Base-by-base conservation (phyloP, 2,888 invertebrate species). In the Trachelus troglodyta region DNA sequence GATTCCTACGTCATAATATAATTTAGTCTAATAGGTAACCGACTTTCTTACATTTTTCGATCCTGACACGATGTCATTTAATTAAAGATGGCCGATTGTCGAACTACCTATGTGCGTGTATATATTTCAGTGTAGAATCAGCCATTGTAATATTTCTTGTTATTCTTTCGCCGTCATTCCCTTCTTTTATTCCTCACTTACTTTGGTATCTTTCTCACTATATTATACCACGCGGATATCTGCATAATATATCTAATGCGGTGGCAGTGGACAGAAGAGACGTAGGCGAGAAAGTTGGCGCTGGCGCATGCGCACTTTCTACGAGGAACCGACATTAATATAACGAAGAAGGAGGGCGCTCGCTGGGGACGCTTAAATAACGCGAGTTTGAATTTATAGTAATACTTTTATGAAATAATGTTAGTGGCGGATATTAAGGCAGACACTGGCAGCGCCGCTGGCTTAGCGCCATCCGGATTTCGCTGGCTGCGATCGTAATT, bases 321-420 rank as follows among this genome's bases (percentile, higher is more conserved):
- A 23, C 12, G 80, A 79, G 81, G 83, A 15, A 15, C 40, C 40
- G 15, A 15, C 40, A 40, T 40, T 40, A 40, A 86, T 85, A 86
- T 85, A 87, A 88, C 85, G 84, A 86, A 85, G 85, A 84, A 82
- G 84, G 6, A 76, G 74, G 37, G 15, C 56, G 40, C 23, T 34
- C 69, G 40, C 30, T 33, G 83, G 83, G 85, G 83, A 87, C 40
- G 40, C 88, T 89, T 89, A 91, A 91, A 91, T 91, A 91, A 91
- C 90, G 90, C 87, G 90, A 90, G 88, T 91, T 91, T 88, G 87
- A 86, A 91, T 91, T 91, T 91, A 91, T 91, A 90, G 91, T 91
- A 89, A 91, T 91, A 91, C 91, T 91, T 91, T 91, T 91, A 91
- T 91, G 91, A 91, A 91, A 91, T 91, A 91, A 91, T 90, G 91